These are phyloP conservation scores for Sesia apiformis DNA, from an alignment of 2,888 invertebrate species.

Conservation along the genomic window DNA sequence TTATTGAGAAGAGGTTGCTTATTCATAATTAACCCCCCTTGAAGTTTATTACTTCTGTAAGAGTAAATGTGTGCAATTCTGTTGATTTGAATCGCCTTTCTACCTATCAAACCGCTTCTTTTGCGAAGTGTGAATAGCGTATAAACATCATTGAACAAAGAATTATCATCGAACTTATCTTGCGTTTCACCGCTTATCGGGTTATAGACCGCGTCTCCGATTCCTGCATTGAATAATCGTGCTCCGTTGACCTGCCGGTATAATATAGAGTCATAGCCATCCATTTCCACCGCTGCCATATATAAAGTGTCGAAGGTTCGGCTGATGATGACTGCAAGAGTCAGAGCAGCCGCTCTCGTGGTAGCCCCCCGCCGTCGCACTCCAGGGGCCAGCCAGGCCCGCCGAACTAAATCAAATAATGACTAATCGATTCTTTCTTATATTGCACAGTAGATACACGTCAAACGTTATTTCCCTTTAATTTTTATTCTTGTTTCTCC, in stretches of 20 bases:
- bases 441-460: slow-evolving; percentile 75
- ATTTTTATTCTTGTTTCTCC: slow-evolving; percentile 59
- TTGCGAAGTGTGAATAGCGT: no score
- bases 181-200: no score
- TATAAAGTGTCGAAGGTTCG: slow-evolving; percentile 66
- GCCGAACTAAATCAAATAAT: slow-evolving; percentile 74
- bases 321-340: slow-evolving; percentile 58
- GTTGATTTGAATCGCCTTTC: slow-evolving; percentile 22
- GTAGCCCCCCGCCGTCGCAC: slow-evolving; percentile 60
- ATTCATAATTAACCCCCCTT: slow-evolving; percentile 73
- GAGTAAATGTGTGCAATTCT: slow-evolving; percentile 43
- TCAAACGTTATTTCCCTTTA: slow-evolving; percentile 70
- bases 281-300: slow-evolving; percentile 44
- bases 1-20: slow-evolving; percentile 53
- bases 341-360: slow-evolving; percentile 49
- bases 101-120: not conserved
- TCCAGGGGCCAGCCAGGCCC: slow-evolving; percentile 53
- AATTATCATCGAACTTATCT: no score
- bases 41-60: slow-evolving; percentile 70
- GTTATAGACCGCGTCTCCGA: no score
- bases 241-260: not conserved
- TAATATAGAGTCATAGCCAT: slow-evolving; percentile 22
- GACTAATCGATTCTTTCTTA: slow-evolving; percentile 72
- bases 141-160: no score
- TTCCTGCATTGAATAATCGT: not conserved